These are phyloP conservation scores for Pangasianodon hypophthalmus DNA, from an alignment of 2,113 vertebrate species.

Conservation along the genomic window DNA sequence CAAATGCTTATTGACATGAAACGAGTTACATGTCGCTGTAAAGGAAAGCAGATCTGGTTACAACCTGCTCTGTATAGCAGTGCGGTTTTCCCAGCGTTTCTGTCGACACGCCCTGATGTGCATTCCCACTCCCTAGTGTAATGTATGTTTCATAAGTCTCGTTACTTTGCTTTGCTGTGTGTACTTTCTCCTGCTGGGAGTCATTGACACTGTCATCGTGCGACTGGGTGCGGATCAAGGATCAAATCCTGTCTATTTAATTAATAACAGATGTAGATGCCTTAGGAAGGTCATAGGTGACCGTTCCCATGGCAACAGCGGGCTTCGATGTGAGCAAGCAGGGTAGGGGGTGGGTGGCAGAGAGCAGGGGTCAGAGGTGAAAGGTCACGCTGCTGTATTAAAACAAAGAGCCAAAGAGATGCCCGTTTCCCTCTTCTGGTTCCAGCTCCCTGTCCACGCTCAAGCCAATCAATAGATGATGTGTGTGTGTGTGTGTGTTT, in stretches of 20 bases:
- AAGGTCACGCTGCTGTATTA: constrained; percentile 61
- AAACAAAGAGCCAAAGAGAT: constrained; percentile 68
- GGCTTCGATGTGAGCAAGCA: constrained; percentile 57
- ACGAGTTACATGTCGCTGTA: not conserved
- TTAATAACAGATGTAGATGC: constrained; percentile 78
- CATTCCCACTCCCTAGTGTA: not conserved
- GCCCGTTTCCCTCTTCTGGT: constrained; percentile 53
- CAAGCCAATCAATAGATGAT: constrained; percentile 64
- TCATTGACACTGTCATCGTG: constrained; percentile 23
- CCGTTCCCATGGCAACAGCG: constrained; percentile 67
- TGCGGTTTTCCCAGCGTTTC: not conserved
- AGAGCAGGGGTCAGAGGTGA: constrained; percentile 64
- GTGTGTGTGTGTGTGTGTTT: constrained; percentile 18
- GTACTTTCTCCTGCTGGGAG: constrained; percentile 22
- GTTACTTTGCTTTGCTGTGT: not conserved
- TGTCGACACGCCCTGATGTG: not conserved
- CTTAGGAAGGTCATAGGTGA: constrained; percentile 74
- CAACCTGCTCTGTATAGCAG: not conserved
- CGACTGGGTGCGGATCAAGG: constrained; percentile 42
- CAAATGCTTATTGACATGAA: not conserved
- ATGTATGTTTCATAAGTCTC: not conserved
- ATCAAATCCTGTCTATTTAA: constrained; percentile 68
- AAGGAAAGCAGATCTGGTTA: not conserved
- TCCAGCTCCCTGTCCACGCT: constrained; percentile 29
- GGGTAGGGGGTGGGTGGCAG: constrained; percentile 49